A percentile compares a stretch with the other conserved stretches of the same genome.
These are phyloP conservation scores for Eurosta solidaginis DNA, from an alignment of 1,140 invertebrate genomes.

Conservation along the genomic window DNA sequence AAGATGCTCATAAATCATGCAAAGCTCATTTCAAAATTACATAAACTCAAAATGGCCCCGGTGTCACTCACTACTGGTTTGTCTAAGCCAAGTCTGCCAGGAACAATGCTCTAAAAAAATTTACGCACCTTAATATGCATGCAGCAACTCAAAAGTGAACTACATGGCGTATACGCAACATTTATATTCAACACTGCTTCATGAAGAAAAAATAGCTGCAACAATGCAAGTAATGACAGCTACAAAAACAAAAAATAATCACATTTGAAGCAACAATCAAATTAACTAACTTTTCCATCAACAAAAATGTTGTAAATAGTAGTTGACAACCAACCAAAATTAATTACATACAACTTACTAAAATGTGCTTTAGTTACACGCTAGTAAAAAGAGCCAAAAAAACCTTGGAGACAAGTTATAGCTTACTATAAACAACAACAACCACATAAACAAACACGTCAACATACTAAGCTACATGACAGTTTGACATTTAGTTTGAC, in stretches of 20 bases:
- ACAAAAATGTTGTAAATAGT: neutral
- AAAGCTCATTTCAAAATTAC: too few species aligned
- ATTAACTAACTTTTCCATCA: neutral
- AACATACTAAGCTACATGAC: neutral
- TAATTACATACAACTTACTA: slow-evolving; percentile 25
- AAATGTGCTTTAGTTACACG: neutral
- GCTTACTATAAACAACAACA: neutral
- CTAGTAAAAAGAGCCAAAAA: neutral
- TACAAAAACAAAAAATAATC: neutral
- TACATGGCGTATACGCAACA: slow-evolving; percentile 6
- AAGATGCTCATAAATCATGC: too few species aligned
- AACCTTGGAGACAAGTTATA: neutral
- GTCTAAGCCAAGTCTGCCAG: too few species aligned
- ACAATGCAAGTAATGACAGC: slow-evolving; percentile 22
- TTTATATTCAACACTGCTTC: neutral
- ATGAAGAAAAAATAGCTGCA: neutral
- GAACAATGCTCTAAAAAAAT: too few species aligned
- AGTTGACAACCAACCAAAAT: slow-evolving; percentile 9
- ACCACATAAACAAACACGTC: neutral
- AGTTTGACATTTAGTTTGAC: slow-evolving; percentile 26
- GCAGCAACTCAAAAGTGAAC: neutral
- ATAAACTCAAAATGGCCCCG: too few species aligned
- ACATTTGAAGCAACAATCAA: neutral
- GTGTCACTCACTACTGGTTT: too few species aligned
- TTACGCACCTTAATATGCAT: too few species aligned